Percentiles rank a stretch among this genome's conserved stretches.
Evolutionary conservation across 2,888 invertebrate species (phyloP).

Genomic region (Macrophya alboannulata): DNA sequence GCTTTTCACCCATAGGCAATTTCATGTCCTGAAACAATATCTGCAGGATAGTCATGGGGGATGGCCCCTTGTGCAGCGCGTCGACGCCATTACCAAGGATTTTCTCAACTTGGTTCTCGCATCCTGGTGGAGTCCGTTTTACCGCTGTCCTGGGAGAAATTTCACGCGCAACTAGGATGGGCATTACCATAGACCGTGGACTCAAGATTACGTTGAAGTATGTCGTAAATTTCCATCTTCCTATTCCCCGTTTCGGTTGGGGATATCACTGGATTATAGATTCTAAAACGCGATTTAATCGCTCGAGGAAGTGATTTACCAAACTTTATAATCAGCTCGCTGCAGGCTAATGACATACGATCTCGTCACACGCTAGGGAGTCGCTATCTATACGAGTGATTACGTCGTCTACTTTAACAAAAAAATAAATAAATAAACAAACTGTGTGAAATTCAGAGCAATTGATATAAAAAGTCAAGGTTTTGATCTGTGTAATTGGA

Average conservation of each 20-base stretch:
- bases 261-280: conserved; percentile 14
- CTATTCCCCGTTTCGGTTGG: background rate
- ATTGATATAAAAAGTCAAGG: conserved; percentile 16
- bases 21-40: conserved; percentile 38
- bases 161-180: conserved; percentile 39
- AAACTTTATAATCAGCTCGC: conserved; percentile 10
- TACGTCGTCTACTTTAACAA: background rate
- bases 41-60: background rate
- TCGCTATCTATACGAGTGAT: background rate
- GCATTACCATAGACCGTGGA: conserved; percentile 37
- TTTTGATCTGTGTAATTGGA: background rate
- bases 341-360: background rate
- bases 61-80: background rate
- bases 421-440: background rate
- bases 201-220: conserved; percentile 39
- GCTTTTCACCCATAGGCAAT: conserved; percentile 13
- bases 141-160: conserved; percentile 30
- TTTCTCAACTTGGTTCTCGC: background rate
- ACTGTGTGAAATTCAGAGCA: conserved; percentile 11
- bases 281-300: conserved; percentile 24
- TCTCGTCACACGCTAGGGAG: conserved; percentile 17
- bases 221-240: conserved; percentile 33
- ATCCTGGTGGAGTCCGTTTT: conserved; percentile 27
- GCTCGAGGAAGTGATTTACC: background rate
- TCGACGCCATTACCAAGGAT: background rate